These are phyloP conservation scores for Actinemys pallida DNA, from an alignment of 2,113 vertebrate genomes.

Conservation along the genomic window DNA sequence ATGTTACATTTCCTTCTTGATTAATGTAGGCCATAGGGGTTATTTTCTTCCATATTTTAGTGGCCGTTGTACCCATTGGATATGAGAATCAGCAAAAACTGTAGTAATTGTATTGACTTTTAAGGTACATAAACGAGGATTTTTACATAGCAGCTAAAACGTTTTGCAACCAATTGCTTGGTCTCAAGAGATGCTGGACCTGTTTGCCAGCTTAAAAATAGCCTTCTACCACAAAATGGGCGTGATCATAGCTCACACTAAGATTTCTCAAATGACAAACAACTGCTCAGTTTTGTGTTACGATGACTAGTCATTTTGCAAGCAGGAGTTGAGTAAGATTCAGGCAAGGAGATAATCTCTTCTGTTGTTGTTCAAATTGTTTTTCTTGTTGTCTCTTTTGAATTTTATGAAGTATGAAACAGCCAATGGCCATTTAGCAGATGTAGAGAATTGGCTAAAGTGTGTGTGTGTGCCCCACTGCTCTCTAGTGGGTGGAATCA, in stretches of 20 bases:
- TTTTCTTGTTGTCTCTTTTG: not conserved
- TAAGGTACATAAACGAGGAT: not conserved
- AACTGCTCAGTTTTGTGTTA: rapidly evolving
- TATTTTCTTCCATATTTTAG: not conserved
- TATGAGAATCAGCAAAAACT: not conserved
- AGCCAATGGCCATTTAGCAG: not conserved
- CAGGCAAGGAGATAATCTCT: not conserved
- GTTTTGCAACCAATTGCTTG: not conserved
- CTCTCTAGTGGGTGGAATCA: not conserved
- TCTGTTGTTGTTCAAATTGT: not conserved
- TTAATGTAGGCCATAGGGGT: not conserved
- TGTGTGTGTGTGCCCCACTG: not conserved
- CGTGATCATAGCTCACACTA: not conserved
- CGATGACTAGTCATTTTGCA: not conserved
- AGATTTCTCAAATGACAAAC: not conserved
- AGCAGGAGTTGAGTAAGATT: not conserved
- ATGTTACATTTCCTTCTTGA: not conserved
- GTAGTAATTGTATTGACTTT: not conserved
- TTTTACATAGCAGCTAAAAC: not conserved
- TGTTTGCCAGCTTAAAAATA: not conserved
- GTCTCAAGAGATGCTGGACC: not conserved
- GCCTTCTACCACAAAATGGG: not conserved
- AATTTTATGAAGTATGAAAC: not conserved
- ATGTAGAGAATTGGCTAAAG: not conserved
- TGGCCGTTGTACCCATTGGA: not conserved